Conservation (phyloP, 2,113 vertebrate genomes). For the Pampusana beccarii region DNA sequence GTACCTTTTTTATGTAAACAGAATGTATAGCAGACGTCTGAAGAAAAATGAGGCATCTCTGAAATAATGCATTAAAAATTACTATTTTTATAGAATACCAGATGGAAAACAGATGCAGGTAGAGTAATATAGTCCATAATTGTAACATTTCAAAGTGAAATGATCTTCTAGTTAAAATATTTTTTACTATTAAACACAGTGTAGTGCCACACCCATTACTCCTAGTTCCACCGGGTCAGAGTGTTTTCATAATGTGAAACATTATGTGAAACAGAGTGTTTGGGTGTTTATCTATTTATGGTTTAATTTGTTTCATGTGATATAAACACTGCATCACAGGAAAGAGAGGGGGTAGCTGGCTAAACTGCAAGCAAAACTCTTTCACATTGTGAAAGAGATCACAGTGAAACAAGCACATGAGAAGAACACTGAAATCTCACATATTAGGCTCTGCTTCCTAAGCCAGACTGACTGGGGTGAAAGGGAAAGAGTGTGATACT, state of each 20-base stretch:
- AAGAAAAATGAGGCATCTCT: background rate
- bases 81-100: background rate
- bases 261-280: too few species aligned
- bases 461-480: background rate
- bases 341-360: background rate
- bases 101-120: background rate
- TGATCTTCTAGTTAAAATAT: background rate
- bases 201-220: rapidly evolving
- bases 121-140: background rate
- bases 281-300: background rate
- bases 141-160: background rate
- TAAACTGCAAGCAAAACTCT: background rate
- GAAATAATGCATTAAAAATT: background rate
- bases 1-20: background rate
- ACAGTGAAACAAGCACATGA: background rate
- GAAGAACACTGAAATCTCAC: background rate
- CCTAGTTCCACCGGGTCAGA: background rate
- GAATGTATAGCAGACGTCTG: background rate
- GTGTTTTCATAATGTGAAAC: background rate
- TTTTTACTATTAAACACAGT: background rate
- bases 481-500: background rate
- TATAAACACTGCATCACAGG: background rate
- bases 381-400: background rate
- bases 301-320: background rate
- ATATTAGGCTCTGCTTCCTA: background rate